Evolutionary conservation across 2,797 vertebrate species (phyloP).

Genomic region (Neosalanx taihuensis): DNA sequence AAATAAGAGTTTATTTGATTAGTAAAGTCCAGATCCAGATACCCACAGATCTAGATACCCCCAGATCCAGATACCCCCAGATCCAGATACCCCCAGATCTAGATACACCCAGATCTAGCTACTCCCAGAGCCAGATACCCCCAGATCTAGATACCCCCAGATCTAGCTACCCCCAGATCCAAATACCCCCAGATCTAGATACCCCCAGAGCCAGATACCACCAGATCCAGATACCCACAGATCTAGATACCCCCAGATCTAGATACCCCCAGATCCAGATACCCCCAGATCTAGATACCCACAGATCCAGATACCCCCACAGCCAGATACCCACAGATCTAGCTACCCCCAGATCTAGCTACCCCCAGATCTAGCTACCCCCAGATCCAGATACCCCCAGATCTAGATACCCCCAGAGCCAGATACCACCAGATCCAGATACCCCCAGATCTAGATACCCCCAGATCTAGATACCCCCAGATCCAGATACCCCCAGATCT

Average conservation of each 20-base stretch:
- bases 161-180: background rate
- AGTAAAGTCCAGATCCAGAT: background rate
- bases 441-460: background rate
- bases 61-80: background rate
- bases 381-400: background rate
- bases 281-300: no score
- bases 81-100: no score
- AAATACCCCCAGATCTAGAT: background rate
- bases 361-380: no score
- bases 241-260: background rate
- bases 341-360: background rate
- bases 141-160: no score
- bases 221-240: no score
- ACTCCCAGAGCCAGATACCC: no score
- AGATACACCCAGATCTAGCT: background rate
- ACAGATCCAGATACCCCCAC: background rate
- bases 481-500: background rate
- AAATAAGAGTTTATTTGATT: background rate
- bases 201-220: no score
- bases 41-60: no score
- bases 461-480: background rate
- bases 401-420: no score
- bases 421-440: background rate
- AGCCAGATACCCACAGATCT: background rate
- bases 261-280: background rate